These are phyloP conservation scores for Pelosia muscerda DNA, from an alignment of 2,888 invertebrate genomes.

Conservation along the genomic window DNA sequence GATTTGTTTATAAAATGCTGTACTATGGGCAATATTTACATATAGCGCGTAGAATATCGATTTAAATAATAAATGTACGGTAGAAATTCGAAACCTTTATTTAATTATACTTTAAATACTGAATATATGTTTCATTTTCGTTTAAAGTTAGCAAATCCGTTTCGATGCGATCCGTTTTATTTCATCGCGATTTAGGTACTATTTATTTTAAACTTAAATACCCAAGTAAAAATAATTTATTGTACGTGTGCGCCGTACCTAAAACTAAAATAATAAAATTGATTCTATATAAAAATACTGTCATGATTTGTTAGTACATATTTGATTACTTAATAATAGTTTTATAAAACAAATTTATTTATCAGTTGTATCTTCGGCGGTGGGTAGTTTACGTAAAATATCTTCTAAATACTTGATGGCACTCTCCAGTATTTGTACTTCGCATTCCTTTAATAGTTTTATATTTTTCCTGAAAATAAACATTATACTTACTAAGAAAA, in stretches of 20 bases:
- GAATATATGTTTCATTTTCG: no score
- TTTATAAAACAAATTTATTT: constrained; percentile 21
- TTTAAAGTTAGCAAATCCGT: no score
- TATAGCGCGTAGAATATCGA: no score
- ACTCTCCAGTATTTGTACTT: constrained; percentile 79
- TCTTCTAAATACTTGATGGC: constrained; percentile 75
- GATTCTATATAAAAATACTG: constrained; percentile 62
- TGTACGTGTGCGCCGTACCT: not conserved
- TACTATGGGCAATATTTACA: no score
- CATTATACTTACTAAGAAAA: not conserved
- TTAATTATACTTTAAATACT: no score
- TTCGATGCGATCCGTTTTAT: no score
- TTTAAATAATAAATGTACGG: not conserved
- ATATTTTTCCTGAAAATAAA: constrained; percentile 70
- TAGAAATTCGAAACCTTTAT: not conserved
- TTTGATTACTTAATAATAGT: constrained; percentile 26
- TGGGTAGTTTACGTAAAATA: constrained; percentile 64
- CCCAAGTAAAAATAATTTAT: not conserved
- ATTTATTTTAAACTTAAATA: no score
- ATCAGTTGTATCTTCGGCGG: constrained; percentile 45
- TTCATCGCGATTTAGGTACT: not conserved
- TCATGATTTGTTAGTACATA: constrained; percentile 65
- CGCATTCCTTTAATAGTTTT: constrained; percentile 76
- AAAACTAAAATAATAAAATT: constrained; percentile 43
- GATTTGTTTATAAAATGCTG: not conserved